These are phyloP conservation scores for Urocynchramus pylzowi DNA, from an alignment of 2,113 vertebrate genomes.

Conservation along the genomic window DNA sequence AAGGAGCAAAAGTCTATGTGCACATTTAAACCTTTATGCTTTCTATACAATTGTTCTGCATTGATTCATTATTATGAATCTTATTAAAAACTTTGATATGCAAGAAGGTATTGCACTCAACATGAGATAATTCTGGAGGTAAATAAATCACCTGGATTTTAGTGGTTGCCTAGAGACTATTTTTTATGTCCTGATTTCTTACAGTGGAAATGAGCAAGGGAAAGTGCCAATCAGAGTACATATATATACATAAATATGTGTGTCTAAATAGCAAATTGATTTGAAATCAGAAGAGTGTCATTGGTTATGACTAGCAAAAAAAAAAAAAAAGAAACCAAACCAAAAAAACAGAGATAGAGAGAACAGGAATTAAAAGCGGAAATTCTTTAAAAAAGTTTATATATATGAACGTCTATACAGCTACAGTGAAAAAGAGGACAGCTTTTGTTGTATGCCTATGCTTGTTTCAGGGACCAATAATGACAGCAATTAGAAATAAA, in stretches of 20 bases:
- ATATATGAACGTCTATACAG: neutral
- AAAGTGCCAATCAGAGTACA: neutral
- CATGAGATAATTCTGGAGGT: neutral
- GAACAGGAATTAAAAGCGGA: neutral
- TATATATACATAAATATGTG: neutral
- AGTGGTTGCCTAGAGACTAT: neutral
- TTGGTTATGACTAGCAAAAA: neutral
- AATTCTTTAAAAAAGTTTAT: neutral
- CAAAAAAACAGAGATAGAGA: neutral
- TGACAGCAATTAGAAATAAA: neutral
- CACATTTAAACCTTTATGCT: neutral
- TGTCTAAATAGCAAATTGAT: neutral
- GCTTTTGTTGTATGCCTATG: neutral
- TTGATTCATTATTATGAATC: neutral
- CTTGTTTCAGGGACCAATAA: neutral
- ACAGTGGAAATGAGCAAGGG: neutral
- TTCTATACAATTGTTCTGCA: neutral
- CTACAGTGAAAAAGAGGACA: neutral
- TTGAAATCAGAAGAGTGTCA: neutral
- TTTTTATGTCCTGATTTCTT: neutral
- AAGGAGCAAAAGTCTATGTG: neutral
- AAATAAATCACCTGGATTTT: neutral
- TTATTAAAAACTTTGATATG: neutral
- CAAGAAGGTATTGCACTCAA: neutral
- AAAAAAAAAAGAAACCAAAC: neutral